Conservation (phyloP, 2,113 vertebrate genomes). For the human (Homo sapiens) region DNA sequence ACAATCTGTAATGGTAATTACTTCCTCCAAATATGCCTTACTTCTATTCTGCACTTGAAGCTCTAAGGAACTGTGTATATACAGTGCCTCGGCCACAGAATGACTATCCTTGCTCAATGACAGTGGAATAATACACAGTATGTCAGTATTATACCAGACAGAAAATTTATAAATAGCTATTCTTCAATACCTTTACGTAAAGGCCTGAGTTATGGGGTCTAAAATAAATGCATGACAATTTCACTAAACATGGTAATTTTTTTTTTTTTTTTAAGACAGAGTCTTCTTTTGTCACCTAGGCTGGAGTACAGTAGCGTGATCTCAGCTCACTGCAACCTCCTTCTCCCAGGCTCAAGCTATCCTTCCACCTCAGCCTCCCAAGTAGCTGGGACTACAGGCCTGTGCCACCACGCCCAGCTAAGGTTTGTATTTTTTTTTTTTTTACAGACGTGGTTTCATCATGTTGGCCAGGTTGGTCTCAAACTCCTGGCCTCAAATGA, state of each 20-base stretch:
- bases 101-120: neutral
- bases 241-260: neutral
- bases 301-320: too few species aligned
- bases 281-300: too few species aligned
- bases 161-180: neutral
- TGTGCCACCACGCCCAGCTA: neutral
- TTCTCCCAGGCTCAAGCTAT: neutral
- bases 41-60: neutral
- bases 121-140: neutral
- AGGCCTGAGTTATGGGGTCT: neutral
- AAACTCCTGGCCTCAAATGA: neutral
- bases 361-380: neutral
- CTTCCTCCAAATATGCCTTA: conserved; percentile 17
- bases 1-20: conserved; percentile 11
- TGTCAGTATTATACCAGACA: neutral
- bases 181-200: neutral
- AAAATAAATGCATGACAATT: neutral
- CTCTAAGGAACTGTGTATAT: neutral
- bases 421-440: neutral
- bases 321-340: neutral
- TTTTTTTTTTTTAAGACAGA: neutral
- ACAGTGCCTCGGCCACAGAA: neutral
- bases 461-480: neutral
- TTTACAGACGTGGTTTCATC: neutral
- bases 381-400: neutral